Base-by-base conservation (phyloP, 2,113 vertebrate species). In the Dicaeum eximium region DNA sequence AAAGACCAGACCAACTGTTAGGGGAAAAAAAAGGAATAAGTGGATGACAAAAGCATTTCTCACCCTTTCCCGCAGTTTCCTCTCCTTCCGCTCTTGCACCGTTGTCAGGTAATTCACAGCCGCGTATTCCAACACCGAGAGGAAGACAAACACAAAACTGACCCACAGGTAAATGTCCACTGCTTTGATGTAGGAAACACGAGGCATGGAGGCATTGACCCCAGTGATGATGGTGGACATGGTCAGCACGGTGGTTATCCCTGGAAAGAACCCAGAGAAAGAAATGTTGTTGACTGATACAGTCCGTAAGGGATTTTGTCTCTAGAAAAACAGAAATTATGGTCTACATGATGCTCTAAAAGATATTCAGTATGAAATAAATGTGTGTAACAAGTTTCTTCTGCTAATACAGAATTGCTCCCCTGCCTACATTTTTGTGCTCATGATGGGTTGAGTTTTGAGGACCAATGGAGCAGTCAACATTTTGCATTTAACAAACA, bases 161-260 rank as follows among this genome's bases (percentile, higher is more conserved):
- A 99, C 99, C 99, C 99, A 99, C 80, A 99, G 98, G 97, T 99
- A 99, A 95, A 99, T 98, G 97, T 99, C 99, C 97, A 99, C 99
- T 1, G 99, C 99, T 97, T 99, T 99, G 97, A 99, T 99, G 98
- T 99, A 99, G 95, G 99, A 99, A 25, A 99, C 99, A 7, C 99
- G 98, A 12, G 99, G 99, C 99, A 99, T 99, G 93, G 99, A 99
- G 88, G 99, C 99, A 5, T 99, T 99, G 91, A 99, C 99, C 5
- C 99, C 99, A 0, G 99, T 99, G 97, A 99, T 99, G 97, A 99
- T 99, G 1, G 98, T 98, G 60, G 98, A 98, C 98, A 98, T 98
- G 79, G 98, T 97, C 80, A 98, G 97, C 89, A 98, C 97, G 0
- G 98, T 99, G 50, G 98, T 99, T 96, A 99, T 99, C 42, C 98